Percentiles rank a stretch among this genome's conserved stretches.
These are phyloP conservation scores for Archaeoteleia sp. DNA, from an alignment of 2,888 invertebrate species.

Conservation along the genomic window DNA sequence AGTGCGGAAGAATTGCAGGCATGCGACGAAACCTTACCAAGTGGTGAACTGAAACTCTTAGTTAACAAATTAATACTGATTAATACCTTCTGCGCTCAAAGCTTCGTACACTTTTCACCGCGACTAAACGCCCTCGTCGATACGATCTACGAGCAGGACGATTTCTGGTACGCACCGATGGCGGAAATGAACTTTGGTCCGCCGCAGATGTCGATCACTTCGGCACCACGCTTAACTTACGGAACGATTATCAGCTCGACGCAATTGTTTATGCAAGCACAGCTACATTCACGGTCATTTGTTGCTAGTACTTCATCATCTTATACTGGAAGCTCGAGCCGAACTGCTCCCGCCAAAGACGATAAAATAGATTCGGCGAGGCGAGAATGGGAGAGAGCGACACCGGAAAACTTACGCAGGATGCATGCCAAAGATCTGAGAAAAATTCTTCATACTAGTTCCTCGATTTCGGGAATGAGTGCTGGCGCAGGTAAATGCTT, in stretches of 20 bases:
- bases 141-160: conserved; percentile 69
- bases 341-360: conserved; percentile 51
- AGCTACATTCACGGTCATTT: conserved; percentile 62
- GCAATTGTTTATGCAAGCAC: conserved; percentile 71
- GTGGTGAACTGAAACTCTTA: conserved; percentile 67
- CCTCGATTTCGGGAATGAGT: conserved; percentile 22
- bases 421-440: conserved; percentile 69
- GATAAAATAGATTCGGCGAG: conserved; percentile 69
- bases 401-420: conserved; percentile 67
- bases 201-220: conserved; percentile 72
- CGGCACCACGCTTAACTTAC: conserved; percentile 70
- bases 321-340: conserved; percentile 6
- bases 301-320: conserved; percentile 23
- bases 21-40: conserved; percentile 69
- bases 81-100: conserved; percentile 70
- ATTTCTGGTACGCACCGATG: conserved; percentile 73
- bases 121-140: conserved; percentile 69
- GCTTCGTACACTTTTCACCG: conserved; percentile 71
- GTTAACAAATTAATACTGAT: conserved; percentile 72
- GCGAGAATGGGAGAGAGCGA: conserved; percentile 71
- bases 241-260: conserved; percentile 71
- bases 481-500: conserved; percentile 24
- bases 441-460: conserved; percentile 63
- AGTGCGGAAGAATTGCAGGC: conserved; percentile 72
- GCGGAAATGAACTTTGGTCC: conserved; percentile 73